Percentiles rank a stretch among this genome's conserved stretches.
These are phyloP conservation scores for Hofmannophila pseudospretella DNA, from an alignment of 2,888 invertebrate species.

Conservation along the genomic window DNA sequence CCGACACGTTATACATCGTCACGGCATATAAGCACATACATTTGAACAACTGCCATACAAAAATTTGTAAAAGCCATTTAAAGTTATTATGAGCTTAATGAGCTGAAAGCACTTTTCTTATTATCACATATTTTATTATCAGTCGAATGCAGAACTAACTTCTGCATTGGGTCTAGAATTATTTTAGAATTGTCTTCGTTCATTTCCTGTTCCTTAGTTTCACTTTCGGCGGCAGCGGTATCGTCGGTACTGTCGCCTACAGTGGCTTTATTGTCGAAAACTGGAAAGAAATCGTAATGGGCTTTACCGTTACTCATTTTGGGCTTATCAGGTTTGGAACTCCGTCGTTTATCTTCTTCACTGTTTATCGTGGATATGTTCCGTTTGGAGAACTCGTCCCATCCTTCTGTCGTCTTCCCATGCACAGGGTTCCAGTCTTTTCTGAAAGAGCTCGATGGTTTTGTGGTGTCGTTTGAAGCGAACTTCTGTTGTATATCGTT, in stretches of 20 bases:
- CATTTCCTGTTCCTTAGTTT: slow-evolving; percentile 20
- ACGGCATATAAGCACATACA: slow-evolving; percentile 43
- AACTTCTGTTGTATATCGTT: slow-evolving; percentile 70
- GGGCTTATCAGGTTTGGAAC: slow-evolving; percentile 46
- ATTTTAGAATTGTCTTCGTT: slow-evolving; percentile 63
- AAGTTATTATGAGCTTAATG: slow-evolving; percentile 66
- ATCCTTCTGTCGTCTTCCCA: slow-evolving; percentile 53
- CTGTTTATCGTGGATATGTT: slow-evolving; percentile 58
- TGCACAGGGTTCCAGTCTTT: slow-evolving; percentile 58
- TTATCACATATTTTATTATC: slow-evolving; percentile 76
- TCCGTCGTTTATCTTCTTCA: slow-evolving; percentile 38
- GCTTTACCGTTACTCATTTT: slow-evolving; percentile 58
- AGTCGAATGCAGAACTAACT: slow-evolving; percentile 73
- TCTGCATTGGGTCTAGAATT: slow-evolving; percentile 74
- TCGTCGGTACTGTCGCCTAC: slow-evolving; percentile 25
- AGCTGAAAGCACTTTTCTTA: slow-evolving; percentile 71
- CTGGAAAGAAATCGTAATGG: slow-evolving; percentile 68
- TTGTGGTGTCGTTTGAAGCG: slow-evolving; percentile 46
- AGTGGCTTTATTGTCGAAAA: slow-evolving; percentile 62
- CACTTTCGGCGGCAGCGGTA: slow-evolving; percentile 14
- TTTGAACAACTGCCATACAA: slow-evolving; percentile 43
- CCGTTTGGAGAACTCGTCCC: slow-evolving; percentile 66
- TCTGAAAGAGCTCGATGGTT: slow-evolving; percentile 64
- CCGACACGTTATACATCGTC: slow-evolving; percentile 4
- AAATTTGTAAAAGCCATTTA: slow-evolving; percentile 54